These are phyloP conservation scores for Scaptomyza pallida DNA, from an alignment of 1,140 invertebrate species.

Conservation along the genomic window DNA sequence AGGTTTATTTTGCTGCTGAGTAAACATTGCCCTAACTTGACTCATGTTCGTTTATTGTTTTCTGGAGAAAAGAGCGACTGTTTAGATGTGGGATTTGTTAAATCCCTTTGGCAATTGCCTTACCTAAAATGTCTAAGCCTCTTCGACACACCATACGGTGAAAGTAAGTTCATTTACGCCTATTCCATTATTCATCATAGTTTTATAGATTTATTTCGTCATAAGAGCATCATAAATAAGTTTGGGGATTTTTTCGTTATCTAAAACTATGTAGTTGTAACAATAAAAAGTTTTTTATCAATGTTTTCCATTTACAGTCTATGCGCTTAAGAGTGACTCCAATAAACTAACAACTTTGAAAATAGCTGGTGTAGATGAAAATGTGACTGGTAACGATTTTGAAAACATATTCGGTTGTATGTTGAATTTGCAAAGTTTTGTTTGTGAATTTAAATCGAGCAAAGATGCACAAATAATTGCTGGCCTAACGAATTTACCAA, in stretches of 20 bases:
- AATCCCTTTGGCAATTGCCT: background rate
- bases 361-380: slow-evolving; percentile 1
- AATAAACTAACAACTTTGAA: slow-evolving; percentile 23
- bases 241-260: background rate
- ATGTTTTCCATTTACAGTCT: background rate
- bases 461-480: background rate
- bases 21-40: slow-evolving; percentile 18
- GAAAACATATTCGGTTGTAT: slow-evolving; percentile 1
- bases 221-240: background rate
- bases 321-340: background rate
- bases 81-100: slow-evolving; percentile 5
- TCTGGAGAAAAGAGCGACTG: slow-evolving; percentile 1
- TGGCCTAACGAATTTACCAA: background rate
- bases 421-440: slow-evolving; percentile 11
- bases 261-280: background rate
- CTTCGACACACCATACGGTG: background rate
- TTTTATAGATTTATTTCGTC: too few relatives aligned
- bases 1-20: slow-evolving; percentile 5
- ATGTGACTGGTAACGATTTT: background rate
- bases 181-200: too few relatives aligned
- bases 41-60: slow-evolving; percentile 22
- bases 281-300: background rate
- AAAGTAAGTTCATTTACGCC: slow-evolving; percentile 5
- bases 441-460: background rate
- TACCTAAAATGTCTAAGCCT: slow-evolving; percentile 17